Evolutionary conservation across 2,888 invertebrate species (phyloP), one percentile per base, ranked within the genome.

Genomic region (Ditula angustiorana): DNA sequence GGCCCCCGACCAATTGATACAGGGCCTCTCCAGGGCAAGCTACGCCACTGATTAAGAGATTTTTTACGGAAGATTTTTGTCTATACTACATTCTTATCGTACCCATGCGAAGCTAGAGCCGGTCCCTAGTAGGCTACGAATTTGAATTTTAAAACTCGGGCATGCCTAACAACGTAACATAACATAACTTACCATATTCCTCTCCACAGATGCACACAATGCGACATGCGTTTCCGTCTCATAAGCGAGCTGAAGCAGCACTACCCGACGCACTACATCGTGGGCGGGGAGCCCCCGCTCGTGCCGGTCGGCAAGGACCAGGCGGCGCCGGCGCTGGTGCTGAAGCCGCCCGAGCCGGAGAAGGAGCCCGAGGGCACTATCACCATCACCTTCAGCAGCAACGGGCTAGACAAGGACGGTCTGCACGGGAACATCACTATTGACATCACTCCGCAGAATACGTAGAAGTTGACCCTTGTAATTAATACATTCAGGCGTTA

Each of bases 181-280:
- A n/a, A n/a, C n/a, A n/a, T n/a, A n/a, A n/a, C n/a, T n/a, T n/a
- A n/a, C n/a, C n/a, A n/a, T n/a, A n/a, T n/a, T n/a, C n/a, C n/a
- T n/a, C n/a, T n/a, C n/a, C n/a, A 2, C 82, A 93, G 93, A 57
- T 93, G 93, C 56, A 84, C 88, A 47, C 85, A 92, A 2, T 93
- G 93, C 73, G 71, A 79, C 0, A 76, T 77, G 69, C 80, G 87
- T 8, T 93, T 93, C 76, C 78, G 93, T 21, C 77, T 93, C 0
- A 75, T 83, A 57, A 85, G 85, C 4, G 93, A 93, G 55, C 68
- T 93, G 7, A 92, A 92, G 67, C 83, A 80, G 0, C 93, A 93
- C 69, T 93, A 93, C 37, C 91, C 93, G 0, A 69, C 82, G 0
- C 93, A 93, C 68, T 93, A 92, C 74, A 62, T 78, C 3, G 77